These are phyloP conservation scores for Pseudomyrmex gracilis DNA, from an alignment of 1,140 invertebrate genomes.

Conservation along the genomic window DNA sequence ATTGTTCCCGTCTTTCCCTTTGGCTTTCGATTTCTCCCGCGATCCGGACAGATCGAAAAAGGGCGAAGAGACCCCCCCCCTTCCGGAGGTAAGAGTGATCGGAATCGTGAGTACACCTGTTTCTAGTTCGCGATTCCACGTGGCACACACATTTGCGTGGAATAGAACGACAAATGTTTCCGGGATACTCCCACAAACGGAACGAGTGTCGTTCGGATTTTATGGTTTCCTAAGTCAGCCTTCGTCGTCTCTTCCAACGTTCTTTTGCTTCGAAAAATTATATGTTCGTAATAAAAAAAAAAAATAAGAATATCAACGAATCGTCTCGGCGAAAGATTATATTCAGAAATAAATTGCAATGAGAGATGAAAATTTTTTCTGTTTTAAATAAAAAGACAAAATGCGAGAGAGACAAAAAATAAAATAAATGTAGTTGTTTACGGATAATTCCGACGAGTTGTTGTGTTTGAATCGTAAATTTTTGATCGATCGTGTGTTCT, in stretches of 20 bases:
- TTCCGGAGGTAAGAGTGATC: conserved; percentile 46
- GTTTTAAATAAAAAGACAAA: background rate
- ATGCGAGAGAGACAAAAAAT: background rate
- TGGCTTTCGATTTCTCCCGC: conserved; percentile 15
- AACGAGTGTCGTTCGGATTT: conserved; percentile 22
- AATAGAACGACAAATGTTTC: conserved; percentile 31
- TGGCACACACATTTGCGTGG: conserved; percentile 13
- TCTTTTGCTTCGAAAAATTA: conserved; percentile 2
- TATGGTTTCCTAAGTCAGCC: conserved; percentile 13
- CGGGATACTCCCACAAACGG: background rate
- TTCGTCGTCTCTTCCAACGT: conserved; percentile 13
- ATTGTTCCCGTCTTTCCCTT: background rate
- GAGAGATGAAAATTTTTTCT: background rate
- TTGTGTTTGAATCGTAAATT: background rate
- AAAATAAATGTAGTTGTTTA: no score
- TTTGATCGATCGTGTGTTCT: background rate
- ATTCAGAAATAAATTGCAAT: background rate
- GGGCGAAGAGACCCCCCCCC: conserved; percentile 43
- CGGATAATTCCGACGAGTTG: background rate
- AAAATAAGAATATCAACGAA: background rate
- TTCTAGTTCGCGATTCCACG: conserved; percentile 21
- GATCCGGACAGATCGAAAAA: conserved; percentile 34
- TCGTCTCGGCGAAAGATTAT: background rate
- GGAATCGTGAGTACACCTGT: conserved; percentile 26
- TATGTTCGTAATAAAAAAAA: background rate